A percentile compares a stretch with the other conserved stretches of the same genome.
These are phyloP conservation scores for Phocides pigmalion DNA, from an alignment of 1,140 invertebrate genomes.

Conservation along the genomic window DNA sequence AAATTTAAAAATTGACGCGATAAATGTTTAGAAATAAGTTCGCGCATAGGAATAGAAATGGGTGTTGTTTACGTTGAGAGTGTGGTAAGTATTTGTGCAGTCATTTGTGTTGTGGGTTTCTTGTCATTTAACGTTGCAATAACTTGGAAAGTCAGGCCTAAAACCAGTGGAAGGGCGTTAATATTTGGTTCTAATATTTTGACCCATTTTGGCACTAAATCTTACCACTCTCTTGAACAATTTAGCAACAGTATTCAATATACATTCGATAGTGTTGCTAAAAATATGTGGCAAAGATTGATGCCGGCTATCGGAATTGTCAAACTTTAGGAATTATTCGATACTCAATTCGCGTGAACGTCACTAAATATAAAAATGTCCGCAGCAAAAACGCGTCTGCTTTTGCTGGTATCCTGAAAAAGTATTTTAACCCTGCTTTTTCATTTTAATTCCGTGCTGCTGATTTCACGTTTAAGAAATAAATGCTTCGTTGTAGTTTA, in stretches of 20 bases:
- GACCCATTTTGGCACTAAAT: conserved; percentile 15
- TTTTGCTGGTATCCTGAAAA: conserved; percentile 9
- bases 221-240: conserved; percentile 46
- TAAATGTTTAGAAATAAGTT: conserved; percentile 24
- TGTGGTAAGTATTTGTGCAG: conserved; percentile 45
- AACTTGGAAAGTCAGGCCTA: not conserved
- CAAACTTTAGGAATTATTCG: not conserved
- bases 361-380: not conserved
- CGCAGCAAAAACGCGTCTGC: conserved; percentile 8
- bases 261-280: conserved; percentile 30
- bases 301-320: conserved; percentile 22
- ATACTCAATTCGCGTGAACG: not conserved
- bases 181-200: conserved; percentile 18
- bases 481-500: conserved; percentile 25
- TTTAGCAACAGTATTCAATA: conserved; percentile 33
- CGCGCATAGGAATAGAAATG: conserved; percentile 36
- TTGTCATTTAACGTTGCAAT: not conserved
- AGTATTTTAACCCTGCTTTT: conserved; percentile 22
- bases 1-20: conserved; percentile 2
- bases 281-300: conserved; percentile 34
- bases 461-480: conserved; percentile 7
- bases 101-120: conserved; percentile 18
- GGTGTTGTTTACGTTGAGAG: conserved; percentile 47
- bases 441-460: conserved; percentile 30
- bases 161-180: not conserved